Evolutionary conservation across 2,888 invertebrate species (phyloP).

Genomic region (Disparrhopalites patrizii): DNA sequence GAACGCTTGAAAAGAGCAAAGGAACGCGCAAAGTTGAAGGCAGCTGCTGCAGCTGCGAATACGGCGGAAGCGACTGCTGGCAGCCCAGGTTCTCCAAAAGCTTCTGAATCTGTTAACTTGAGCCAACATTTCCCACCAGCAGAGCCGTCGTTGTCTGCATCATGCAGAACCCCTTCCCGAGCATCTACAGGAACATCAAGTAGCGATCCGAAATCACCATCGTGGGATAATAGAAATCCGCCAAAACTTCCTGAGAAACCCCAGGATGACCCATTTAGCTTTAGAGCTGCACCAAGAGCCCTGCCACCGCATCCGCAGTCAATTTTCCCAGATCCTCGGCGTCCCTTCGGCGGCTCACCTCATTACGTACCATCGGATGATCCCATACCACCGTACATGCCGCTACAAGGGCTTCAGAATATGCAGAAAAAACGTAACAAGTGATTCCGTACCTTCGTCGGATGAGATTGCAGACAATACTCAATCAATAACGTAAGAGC

Average conservation of each 20-base stretch:
- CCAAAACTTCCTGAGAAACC: slow-evolving; percentile 37
- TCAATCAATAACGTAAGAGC: too few relatives aligned
- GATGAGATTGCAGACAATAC: too few relatives aligned
- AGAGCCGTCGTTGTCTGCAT: background rate
- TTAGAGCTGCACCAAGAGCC: slow-evolving; percentile 43
- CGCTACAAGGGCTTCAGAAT: slow-evolving; percentile 36
- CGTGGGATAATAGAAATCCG: slow-evolving; percentile 5
- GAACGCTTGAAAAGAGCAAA: slow-evolving; percentile 66
- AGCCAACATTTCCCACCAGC: background rate
- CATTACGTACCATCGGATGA: slow-evolving; percentile 18
- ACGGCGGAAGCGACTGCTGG: background rate
- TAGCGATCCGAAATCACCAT: slow-evolving; percentile 5
- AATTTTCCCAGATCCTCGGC: slow-evolving; percentile 10
- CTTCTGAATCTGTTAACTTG: background rate
- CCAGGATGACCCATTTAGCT: slow-evolving; percentile 37
- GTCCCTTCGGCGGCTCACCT: background rate
- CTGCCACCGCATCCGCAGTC: slow-evolving; percentile 40
- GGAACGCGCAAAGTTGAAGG: slow-evolving; percentile 64
- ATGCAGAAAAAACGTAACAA: slow-evolving; percentile 15
- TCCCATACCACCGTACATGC: slow-evolving; percentile 47
- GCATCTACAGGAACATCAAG: background rate
- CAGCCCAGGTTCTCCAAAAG: background rate
- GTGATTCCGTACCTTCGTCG: too few relatives aligned
- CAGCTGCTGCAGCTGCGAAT: slow-evolving; percentile 53
- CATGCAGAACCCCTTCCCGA: background rate